Conservation (phyloP, 2,113 vertebrate genomes). For the Rhombomys opimus region DNA sequence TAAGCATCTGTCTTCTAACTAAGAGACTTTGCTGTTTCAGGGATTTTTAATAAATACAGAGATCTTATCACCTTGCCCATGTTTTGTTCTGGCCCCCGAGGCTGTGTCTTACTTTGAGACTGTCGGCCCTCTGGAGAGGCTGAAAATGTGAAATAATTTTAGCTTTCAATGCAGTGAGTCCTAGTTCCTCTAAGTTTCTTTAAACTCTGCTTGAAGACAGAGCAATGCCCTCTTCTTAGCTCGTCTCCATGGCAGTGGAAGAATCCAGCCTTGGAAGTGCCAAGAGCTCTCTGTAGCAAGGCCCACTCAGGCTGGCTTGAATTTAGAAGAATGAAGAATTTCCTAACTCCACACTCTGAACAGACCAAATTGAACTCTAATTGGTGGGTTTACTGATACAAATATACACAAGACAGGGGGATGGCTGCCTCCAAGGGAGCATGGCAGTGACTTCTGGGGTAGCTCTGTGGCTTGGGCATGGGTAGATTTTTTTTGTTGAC, state of each 20-base stretch:
- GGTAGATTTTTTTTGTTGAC: background rate
- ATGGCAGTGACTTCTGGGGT: background rate
- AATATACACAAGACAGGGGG: background rate
- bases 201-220: background rate
- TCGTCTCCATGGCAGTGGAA: background rate
- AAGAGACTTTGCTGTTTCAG: background rate
- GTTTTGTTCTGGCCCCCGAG: background rate
- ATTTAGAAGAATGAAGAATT: background rate
- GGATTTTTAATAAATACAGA: background rate
- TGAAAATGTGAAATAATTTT: constrained; percentile 7
- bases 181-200: background rate
- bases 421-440: background rate
- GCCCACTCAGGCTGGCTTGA: background rate
- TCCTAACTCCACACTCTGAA: background rate
- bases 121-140: background rate
- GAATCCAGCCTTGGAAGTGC: background rate
- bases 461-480: background rate
- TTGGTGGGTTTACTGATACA: background rate
- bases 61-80: background rate
- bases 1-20: background rate
- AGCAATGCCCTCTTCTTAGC: background rate
- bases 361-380: background rate
- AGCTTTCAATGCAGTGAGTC: constrained; percentile 13
- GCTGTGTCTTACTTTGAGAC: background rate
- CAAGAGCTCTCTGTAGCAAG: background rate